A percentile compares a stretch with the other conserved stretches of the same genome.
phyloP scores from a whole-genome alignment of 2,888 invertebrate species.

The Ectemnius continuus region DNA sequence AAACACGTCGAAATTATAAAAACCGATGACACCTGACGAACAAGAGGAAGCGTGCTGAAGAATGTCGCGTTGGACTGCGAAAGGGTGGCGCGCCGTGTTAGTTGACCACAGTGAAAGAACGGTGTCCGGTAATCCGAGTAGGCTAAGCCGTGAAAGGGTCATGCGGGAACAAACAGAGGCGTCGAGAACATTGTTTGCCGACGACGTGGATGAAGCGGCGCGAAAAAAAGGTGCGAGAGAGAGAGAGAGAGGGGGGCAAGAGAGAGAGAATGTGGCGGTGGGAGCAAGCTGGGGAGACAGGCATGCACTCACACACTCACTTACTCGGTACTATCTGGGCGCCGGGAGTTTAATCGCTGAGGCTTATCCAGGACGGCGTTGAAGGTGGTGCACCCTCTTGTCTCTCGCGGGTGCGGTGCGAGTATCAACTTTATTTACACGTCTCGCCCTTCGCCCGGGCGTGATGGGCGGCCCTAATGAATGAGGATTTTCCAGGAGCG shows the following conservation, averaged over 20 bases:
- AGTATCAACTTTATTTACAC: conserved; percentile 34
- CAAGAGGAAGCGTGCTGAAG: background rate
- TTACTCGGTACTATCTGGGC: background rate
- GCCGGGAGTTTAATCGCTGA: conserved; percentile 30
- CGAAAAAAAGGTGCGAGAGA: no score
- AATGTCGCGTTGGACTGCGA: no score
- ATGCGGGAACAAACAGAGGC: conserved; percentile 18
- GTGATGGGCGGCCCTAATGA: conserved; percentile 39
- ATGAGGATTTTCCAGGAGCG: conserved; percentile 37
- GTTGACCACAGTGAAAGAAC: no score
- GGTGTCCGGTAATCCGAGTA: conserved; percentile 24
- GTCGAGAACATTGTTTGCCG: conserved; percentile 31
- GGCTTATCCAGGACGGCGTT: conserved; percentile 23
- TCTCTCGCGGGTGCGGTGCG: background rate
- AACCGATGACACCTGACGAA: background rate
- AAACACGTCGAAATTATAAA: no score
- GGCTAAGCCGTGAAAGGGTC: conserved; percentile 25
- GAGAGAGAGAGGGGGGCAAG: no score
- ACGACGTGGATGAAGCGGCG: conserved; percentile 17
- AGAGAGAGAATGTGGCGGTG: background rate
- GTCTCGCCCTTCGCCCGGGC: conserved; percentile 15
- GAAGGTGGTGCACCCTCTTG: conserved; percentile 6
- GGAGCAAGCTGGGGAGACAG: no score
- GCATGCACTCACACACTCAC: no score
- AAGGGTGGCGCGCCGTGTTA: no score